phyloP scores from a whole-genome alignment of 2,113 vertebrate genomes.

The Dendropsophus ebraccatus region DNA sequence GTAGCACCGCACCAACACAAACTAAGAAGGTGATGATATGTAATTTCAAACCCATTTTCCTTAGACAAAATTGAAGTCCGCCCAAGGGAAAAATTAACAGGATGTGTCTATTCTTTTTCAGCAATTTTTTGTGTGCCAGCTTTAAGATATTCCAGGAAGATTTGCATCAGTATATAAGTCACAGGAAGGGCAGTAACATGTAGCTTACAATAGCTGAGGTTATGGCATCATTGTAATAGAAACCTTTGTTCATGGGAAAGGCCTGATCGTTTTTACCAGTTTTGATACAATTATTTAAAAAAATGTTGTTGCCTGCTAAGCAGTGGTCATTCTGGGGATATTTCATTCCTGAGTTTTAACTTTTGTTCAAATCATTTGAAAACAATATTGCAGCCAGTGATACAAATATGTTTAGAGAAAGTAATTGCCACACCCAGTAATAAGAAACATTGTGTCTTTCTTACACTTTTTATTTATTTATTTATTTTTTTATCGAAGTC shows the following conservation, averaged over 20 bases:
- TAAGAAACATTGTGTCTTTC: too few relatives aligned
- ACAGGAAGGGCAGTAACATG: slow-evolving; percentile 15
- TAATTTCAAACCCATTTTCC: background rate
- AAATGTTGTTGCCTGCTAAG: too few relatives aligned
- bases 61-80: background rate
- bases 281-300: background rate
- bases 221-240: background rate
- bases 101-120: background rate
- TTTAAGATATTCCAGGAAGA: background rate
- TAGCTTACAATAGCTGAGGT: background rate
- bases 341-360: background rate
- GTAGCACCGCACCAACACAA: too few relatives aligned
- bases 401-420: too few relatives aligned
- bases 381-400: too few relatives aligned
- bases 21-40: too few relatives aligned
- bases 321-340: background rate
- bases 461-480: too few relatives aligned
- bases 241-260: slow-evolving; percentile 15
- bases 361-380: too few relatives aligned
- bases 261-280: background rate
- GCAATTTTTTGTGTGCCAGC: background rate
- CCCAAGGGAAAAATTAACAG: background rate
- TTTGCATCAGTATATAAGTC: slow-evolving; percentile 11
- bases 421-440: too few relatives aligned
- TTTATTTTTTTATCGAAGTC: too few relatives aligned